A percentile compares a stretch with the other conserved stretches of the same genome.
Evolutionary conservation across 2,113 vertebrate species (phyloP).

Genomic region (Larimichthys crocea): DNA sequence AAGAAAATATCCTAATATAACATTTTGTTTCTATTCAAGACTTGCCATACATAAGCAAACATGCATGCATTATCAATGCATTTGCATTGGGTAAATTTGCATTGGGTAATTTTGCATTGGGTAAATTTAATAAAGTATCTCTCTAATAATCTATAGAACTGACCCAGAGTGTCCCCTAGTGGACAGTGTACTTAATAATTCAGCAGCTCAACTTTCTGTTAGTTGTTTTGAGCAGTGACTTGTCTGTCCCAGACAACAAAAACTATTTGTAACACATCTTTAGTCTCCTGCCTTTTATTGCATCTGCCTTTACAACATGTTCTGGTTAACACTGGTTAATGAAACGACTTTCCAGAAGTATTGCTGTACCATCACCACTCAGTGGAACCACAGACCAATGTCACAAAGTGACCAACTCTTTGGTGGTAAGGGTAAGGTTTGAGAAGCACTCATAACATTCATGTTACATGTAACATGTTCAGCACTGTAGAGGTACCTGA

Average conservation of each 20-base stretch:
- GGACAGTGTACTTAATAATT: not conserved
- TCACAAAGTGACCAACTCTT: not conserved
- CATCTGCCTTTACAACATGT: not conserved
- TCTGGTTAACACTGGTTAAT: not conserved
- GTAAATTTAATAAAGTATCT: too few relatives aligned
- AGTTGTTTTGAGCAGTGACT: not conserved
- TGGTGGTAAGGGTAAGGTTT: not conserved
- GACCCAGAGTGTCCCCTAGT: constrained; percentile 3
- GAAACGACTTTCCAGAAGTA: not conserved
- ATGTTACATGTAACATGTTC: not conserved
- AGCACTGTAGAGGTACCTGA: not conserved
- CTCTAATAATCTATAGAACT: too few relatives aligned
- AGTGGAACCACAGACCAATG: not conserved
- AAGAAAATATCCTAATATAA: not conserved
- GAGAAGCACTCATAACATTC: too few relatives aligned
- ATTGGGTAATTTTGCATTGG: too few relatives aligned
- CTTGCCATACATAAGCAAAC: not conserved
- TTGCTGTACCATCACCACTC: not conserved
- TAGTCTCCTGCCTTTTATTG: not conserved
- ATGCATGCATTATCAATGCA: not conserved
- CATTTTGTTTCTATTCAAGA: not conserved
- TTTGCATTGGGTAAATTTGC: not conserved
- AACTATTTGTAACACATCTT: not conserved
- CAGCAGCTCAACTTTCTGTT: too few relatives aligned
- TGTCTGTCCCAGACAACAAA: not conserved